phyloP scores from a whole-genome alignment of 1,140 invertebrate genomes.

The Drosophila kurseongensis region DNA sequence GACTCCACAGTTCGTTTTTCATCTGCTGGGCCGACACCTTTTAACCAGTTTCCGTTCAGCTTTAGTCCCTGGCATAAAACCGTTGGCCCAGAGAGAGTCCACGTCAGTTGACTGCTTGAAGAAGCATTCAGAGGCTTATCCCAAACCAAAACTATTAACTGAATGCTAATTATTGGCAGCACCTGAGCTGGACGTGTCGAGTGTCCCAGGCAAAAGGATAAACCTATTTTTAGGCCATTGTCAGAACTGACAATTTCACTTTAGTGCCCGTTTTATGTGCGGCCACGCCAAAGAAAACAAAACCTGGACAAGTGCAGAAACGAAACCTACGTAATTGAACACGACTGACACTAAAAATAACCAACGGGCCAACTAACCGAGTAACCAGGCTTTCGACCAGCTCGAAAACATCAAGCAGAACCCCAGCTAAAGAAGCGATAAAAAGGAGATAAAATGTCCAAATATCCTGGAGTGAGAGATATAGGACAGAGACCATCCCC shows the following conservation, averaged over 20 bases:
- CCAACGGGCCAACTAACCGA: conserved; percentile 38
- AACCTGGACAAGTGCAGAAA: conserved; percentile 42
- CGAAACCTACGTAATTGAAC: conserved; percentile 72
- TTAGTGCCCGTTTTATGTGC: conserved; percentile 67
- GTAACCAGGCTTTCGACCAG: conserved; percentile 14
- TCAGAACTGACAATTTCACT: conserved; percentile 68
- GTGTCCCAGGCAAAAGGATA: conserved; percentile 27
- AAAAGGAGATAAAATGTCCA: conserved; percentile 76
- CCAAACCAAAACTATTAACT: conserved; percentile 66
- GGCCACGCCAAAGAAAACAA: conserved; percentile 36
- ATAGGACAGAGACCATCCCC: conserved; percentile 10
- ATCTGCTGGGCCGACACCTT: conserved; percentile 20
- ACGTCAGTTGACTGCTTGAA: conserved; percentile 47
- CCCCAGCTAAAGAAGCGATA: conserved; percentile 73
- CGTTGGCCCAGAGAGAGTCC: conserved; percentile 2
- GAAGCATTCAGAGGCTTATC: conserved; percentile 28
- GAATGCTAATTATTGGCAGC: conserved; percentile 76
- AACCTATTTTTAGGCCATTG: conserved; percentile 70
- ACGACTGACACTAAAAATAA: conserved; percentile 77
- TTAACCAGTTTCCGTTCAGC: not conserved
- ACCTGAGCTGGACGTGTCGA: conserved; percentile 17
- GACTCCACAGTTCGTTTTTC: conserved; percentile 18
- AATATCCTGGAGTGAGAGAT: conserved; percentile 27
- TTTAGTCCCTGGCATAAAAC: conserved; percentile 39
- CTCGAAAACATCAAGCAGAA: conserved; percentile 49